Conservation (phyloP, 2,888 invertebrate species). For the Ectemnius continuus region DNA sequence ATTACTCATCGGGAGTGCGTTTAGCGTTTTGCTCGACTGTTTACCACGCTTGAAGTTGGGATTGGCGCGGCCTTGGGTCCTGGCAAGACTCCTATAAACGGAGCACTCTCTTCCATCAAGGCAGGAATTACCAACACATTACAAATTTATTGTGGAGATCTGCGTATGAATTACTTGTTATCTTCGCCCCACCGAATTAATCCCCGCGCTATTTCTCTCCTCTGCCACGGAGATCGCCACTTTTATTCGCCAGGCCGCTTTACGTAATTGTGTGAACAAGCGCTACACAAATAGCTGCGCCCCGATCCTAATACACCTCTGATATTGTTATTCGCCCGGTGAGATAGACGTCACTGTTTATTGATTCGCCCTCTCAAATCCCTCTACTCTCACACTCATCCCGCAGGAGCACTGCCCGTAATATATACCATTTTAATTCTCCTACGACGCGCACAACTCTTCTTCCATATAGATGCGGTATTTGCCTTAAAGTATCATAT, state of each 20-base stretch:
- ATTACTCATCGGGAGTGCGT: constrained; percentile 49
- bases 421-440: no score
- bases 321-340: no score
- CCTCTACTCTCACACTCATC: no score
- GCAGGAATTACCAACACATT: constrained; percentile 25
- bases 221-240: background rate
- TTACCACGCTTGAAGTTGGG: constrained; percentile 38
- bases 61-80: constrained; percentile 49
- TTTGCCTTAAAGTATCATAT: no score
- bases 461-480: no score
- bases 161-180: background rate
- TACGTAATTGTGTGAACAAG: constrained; percentile 6
- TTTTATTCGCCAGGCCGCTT: background rate
- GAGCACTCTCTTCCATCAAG: constrained; percentile 9
- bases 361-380: background rate
- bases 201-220: background rate
- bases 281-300: background rate
- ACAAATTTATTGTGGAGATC: constrained; percentile 31
- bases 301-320: background rate
- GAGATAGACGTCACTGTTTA: background rate
- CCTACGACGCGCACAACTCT: no score
- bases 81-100: constrained; percentile 55
- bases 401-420: no score
- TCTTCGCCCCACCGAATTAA: background rate
- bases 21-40: constrained; percentile 56